Evolutionary conservation across 2,113 vertebrate species (phyloP).

Genomic region (Sus scrofa): DNA sequence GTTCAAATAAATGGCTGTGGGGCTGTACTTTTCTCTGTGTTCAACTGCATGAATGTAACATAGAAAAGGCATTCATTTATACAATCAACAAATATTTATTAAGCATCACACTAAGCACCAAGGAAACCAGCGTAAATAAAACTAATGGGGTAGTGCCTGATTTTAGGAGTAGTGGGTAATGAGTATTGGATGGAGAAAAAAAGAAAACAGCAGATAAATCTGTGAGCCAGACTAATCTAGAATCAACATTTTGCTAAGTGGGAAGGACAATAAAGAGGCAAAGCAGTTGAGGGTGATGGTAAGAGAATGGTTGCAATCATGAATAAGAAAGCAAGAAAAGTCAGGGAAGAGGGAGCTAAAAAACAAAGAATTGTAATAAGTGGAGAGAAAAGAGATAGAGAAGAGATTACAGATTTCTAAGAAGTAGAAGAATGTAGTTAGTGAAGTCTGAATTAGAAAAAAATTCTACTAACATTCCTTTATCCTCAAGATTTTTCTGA

Average conservation of each 20-base stretch:
- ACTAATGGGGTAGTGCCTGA: background rate
- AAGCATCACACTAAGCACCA: background rate
- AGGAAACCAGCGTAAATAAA: background rate
- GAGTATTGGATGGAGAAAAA: background rate
- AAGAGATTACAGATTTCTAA: conserved; percentile 8
- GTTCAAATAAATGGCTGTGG: conserved; percentile 8
- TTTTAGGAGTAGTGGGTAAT: background rate
- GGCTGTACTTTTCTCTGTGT: background rate
- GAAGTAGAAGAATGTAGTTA: conserved; percentile 9
- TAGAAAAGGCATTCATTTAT: background rate
- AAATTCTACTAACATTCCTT: background rate
- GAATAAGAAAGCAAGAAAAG: conserved; percentile 37
- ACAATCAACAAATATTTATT: conserved; percentile 7
- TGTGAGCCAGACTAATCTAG: background rate
- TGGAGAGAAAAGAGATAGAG: background rate
- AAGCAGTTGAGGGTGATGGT: background rate
- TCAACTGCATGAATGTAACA: background rate
- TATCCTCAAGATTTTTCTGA: background rate
- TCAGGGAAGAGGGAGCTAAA: background rate
- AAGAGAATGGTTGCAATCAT: background rate
- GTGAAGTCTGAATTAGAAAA: background rate
- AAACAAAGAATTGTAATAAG: background rate
- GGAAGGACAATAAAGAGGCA: background rate
- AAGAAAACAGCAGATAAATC: background rate
- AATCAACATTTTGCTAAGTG: background rate